Conservation (phyloP, 2,888 invertebrate species). For the Bombyx huttoni region DNA sequence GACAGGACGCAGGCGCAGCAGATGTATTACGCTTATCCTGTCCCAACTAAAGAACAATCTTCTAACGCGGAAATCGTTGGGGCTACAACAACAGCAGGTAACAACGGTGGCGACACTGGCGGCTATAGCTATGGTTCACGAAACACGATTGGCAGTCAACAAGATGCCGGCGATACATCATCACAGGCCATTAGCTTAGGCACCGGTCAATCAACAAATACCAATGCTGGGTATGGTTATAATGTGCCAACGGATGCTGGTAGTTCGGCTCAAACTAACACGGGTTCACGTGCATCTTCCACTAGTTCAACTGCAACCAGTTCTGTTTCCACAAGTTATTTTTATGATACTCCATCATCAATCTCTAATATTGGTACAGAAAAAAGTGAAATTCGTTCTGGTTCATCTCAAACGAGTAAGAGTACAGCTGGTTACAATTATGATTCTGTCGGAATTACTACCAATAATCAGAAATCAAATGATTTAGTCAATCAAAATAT, state of each 20-base stretch:
- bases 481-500: neutral
- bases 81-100: slow-evolving; percentile 5
- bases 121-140: slow-evolving; percentile 29
- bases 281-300: slow-evolving; percentile 3
- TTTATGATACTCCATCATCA: slow-evolving; percentile 7
- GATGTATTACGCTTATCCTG: slow-evolving; percentile 61
- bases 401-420: neutral
- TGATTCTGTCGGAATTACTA: too few species aligned
- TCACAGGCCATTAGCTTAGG: neutral
- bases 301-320: slow-evolving; percentile 5
- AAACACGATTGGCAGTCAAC: slow-evolving; percentile 4
- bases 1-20: slow-evolving; percentile 49
- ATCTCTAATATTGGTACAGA: neutral
- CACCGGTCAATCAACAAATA: neutral
- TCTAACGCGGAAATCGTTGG: slow-evolving; percentile 21
- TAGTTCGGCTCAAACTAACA: neutral
- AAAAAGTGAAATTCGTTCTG: neutral
- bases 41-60: slow-evolving; percentile 25
- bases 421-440: slow-evolving; percentile 1
- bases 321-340: slow-evolving; percentile 9
- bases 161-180: slow-evolving; percentile 1
- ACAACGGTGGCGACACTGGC: slow-evolving; percentile 3
- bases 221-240: slow-evolving; percentile 19
- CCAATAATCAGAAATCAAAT: too few species aligned
- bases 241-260: slow-evolving; percentile 8